phyloP scores from a whole-genome alignment of 2,797 vertebrate species.

The Acanthurus lineatus region DNA sequence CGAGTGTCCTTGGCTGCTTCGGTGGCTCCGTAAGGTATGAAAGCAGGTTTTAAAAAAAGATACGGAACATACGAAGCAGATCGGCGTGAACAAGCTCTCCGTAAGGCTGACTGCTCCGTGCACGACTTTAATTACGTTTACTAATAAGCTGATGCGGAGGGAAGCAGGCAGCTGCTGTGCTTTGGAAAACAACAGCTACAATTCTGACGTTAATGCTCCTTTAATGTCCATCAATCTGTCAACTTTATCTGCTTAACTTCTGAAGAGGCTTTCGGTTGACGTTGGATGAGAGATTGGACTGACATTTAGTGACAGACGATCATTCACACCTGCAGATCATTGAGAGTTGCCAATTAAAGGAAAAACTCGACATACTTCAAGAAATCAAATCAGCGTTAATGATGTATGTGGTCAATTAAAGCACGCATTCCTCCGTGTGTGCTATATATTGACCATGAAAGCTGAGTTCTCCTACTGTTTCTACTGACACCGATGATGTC shows the following conservation, averaged over 20 bases:
- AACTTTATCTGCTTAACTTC: not conserved
- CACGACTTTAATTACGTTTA: conserved; percentile 32
- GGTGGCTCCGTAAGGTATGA: conserved; percentile 19
- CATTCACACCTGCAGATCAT: not conserved
- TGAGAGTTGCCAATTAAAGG: no score
- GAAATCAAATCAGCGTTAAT: no score
- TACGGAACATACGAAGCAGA: not conserved
- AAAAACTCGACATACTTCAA: no score
- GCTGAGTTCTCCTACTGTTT: no score
- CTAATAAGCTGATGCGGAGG: conserved; percentile 33
- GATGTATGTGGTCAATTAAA: no score
- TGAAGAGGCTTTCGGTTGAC: not conserved
- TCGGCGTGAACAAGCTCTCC: not conserved
- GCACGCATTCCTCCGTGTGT: no score
- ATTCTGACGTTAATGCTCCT: conserved; percentile 44
- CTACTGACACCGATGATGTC: no score
- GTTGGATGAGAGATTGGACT: not conserved
- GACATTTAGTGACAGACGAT: not conserved
- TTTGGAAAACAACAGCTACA: conserved; percentile 23
- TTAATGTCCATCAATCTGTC: conserved; percentile 9
- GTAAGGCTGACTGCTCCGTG: conserved; percentile 16
- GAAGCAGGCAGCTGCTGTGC: conserved; percentile 37
- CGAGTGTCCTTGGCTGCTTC: conserved; percentile 51
- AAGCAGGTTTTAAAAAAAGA: conserved; percentile 21
- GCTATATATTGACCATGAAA: no score